These are phyloP conservation scores for Drosophila bocqueti DNA, from an alignment of 1,140 invertebrate genomes.

Conservation along the genomic window DNA sequence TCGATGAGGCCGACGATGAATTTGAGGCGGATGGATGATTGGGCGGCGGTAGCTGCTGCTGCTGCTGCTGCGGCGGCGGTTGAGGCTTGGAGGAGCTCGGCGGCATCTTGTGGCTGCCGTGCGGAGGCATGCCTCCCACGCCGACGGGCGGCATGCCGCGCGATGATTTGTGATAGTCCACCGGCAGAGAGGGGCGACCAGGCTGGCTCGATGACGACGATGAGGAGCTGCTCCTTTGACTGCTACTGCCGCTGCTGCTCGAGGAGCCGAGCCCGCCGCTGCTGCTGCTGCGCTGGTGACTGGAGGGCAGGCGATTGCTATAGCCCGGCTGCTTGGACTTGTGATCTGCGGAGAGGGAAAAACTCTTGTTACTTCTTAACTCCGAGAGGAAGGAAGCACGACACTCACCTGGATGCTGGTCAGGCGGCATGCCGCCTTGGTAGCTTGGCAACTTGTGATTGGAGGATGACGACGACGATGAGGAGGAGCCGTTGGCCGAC, in stretches of 20 bases:
- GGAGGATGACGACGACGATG: slow-evolving; percentile 69
- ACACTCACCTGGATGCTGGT: slow-evolving; percentile 71
- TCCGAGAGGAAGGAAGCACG: neutral
- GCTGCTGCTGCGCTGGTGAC: slow-evolving; percentile 55
- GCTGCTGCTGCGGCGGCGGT: slow-evolving; percentile 29
- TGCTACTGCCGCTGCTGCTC: slow-evolving; percentile 35
- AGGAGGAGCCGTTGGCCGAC: slow-evolving; percentile 54
- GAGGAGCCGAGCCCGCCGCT: slow-evolving; percentile 32
- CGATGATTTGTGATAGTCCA: slow-evolving; percentile 73
- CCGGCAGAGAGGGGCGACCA: slow-evolving; percentile 57
- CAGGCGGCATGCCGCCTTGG: slow-evolving; percentile 60
- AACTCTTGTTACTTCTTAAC: neutral
- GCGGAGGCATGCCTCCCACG: slow-evolving; percentile 51
- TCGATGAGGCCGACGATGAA: slow-evolving; percentile 30
- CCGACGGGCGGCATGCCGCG: slow-evolving; percentile 62
- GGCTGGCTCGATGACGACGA: slow-evolving; percentile 51
- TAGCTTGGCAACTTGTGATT: slow-evolving; percentile 79
- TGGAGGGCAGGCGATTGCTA: slow-evolving; percentile 62
- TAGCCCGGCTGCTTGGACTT: slow-evolving; percentile 75
- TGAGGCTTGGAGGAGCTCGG: slow-evolving; percentile 59
- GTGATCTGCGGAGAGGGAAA: slow-evolving; percentile 59
- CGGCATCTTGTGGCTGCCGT: slow-evolving; percentile 66
- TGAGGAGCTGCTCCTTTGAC: slow-evolving; percentile 30
- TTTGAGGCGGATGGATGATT: slow-evolving; percentile 49
- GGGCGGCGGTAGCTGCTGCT: slow-evolving; percentile 44